Evolutionary conservation across 2,797 vertebrate species (phyloP), one percentile per base, ranked within the genome.

Genomic region (Helicolenus hilgendorfi): DNA sequence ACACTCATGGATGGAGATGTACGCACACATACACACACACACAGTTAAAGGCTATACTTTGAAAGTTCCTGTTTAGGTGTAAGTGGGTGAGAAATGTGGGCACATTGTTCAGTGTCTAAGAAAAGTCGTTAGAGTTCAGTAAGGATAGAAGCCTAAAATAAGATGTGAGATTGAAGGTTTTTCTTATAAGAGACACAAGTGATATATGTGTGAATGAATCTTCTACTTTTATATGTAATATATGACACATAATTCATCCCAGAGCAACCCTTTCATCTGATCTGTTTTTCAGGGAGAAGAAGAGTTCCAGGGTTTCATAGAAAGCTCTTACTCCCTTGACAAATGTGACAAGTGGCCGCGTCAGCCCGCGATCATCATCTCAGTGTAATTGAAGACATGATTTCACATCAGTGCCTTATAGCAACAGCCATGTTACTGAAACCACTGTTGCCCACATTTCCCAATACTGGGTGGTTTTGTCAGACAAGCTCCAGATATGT

Each of bases 61-160:
- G 15, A 87, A 87, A 88, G 78, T 92, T 95, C 92, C 90, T 93
- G 94, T 96, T 96, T 95, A 94, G 94, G 82, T 91, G 94, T 93
- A 93, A 94, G 96, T 93, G 93, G 93, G 93, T 95, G 93, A 91
- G 91, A 96, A 94, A 91, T 90, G 89, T 85, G 91, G 92, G 81
- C 84, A 91, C 73, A 63, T 83, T 70, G 73, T 88, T 85, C 81
- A 74, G 83, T 65, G 71, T 89, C 83, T 77, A 72, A 88, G 78
- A 93, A 93, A 92, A 89, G 85, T 87, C 68, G 26, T 36, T 71
- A 10, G 13, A 70, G 81, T 88, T 94, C 71, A 87, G 59, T 68
- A 73, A 74, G 88, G 67, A 89, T 75, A 85, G 58, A 80, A 26
- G 33, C 41, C 45, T 24, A 71, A 86, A 95, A 91, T 81, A 86